These are phyloP conservation scores for Austrofundulus limnaeus DNA, from an alignment of 2,113 vertebrate genomes.

Conservation along the genomic window DNA sequence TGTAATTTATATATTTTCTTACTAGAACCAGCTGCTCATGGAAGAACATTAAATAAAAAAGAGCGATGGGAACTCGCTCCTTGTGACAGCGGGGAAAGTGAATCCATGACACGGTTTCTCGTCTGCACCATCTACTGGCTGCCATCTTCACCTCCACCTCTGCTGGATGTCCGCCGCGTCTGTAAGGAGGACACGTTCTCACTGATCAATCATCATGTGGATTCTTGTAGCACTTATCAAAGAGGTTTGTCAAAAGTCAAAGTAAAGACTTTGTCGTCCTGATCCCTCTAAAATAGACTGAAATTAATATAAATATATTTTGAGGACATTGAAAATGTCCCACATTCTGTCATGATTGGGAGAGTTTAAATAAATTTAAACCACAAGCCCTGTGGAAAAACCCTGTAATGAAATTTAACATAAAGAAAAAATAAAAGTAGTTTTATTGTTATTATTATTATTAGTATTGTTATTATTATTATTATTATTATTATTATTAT, in stretches of 20 bases:
- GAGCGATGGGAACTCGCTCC: too few species aligned
- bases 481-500: too few species aligned
- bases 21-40: slow-evolving; percentile 85
- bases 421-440: too few species aligned
- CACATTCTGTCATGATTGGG: too few species aligned
- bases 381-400: too few species aligned
- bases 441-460: too few species aligned
- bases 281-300: too few species aligned
- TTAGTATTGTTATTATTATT: too few species aligned
- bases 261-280: not conserved
- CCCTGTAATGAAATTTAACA: too few species aligned
- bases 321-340: too few species aligned
- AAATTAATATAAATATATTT: too few species aligned
- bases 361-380: too few species aligned
- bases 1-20: not conserved
- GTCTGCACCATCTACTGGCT: slow-evolving; percentile 38
- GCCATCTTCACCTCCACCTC: slow-evolving; percentile 23
- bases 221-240: slow-evolving; percentile 1
- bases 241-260: not conserved
- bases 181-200: slow-evolving; percentile 24
- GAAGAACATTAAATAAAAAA: slow-evolving; percentile 73
- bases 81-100: not conserved
- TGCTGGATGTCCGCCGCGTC: slow-evolving; percentile 1
- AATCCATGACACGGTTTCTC: slow-evolving; percentile 68
- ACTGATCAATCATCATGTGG: not conserved